These are phyloP conservation scores for Tenebrio molitor DNA, from an alignment of 1,140 invertebrate species.

Conservation along the genomic window DNA sequence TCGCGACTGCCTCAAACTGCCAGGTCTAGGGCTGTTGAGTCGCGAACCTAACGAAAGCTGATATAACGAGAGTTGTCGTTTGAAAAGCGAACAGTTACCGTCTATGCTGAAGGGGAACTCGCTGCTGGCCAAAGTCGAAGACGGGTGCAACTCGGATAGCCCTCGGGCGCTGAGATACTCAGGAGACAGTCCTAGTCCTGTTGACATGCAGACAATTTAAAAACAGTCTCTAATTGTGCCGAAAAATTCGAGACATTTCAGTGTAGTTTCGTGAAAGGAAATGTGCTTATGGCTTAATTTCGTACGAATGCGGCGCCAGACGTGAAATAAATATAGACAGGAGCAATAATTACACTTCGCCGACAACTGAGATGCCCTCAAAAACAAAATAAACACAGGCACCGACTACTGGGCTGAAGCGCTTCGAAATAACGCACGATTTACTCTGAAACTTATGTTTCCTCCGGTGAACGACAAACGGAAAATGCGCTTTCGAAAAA, in stretches of 20 bases:
- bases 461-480: conserved; percentile 6
- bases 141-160: conserved; percentile 77
- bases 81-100: conserved; percentile 69
- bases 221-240: conserved; percentile 49
- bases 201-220: conserved; percentile 59
- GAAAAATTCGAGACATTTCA: not conserved
- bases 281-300: conserved; percentile 33
- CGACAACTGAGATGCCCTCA: conserved; percentile 27
- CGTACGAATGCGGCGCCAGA: conserved; percentile 16
- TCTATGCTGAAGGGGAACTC: conserved; percentile 86
- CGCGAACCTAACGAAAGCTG: conserved; percentile 72
- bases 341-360: conserved; percentile 32
- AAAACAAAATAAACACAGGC: conserved; percentile 26
- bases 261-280: conserved; percentile 8
- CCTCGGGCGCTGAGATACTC: conserved; percentile 81
- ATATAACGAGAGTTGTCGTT: not conserved
- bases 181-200: conserved; percentile 78
- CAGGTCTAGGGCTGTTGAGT: conserved; percentile 77
- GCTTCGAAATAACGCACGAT: conserved; percentile 40
- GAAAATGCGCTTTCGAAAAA: conserved; percentile 10
- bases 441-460: conserved; percentile 46
- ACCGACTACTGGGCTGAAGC: not conserved
- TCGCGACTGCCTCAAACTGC: conserved; percentile 72
- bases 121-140: conserved; percentile 80
- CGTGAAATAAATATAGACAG: conserved; percentile 33